These are phyloP conservation scores for Theretra japonica DNA, from an alignment of 2,888 invertebrate species.

Conservation along the genomic window DNA sequence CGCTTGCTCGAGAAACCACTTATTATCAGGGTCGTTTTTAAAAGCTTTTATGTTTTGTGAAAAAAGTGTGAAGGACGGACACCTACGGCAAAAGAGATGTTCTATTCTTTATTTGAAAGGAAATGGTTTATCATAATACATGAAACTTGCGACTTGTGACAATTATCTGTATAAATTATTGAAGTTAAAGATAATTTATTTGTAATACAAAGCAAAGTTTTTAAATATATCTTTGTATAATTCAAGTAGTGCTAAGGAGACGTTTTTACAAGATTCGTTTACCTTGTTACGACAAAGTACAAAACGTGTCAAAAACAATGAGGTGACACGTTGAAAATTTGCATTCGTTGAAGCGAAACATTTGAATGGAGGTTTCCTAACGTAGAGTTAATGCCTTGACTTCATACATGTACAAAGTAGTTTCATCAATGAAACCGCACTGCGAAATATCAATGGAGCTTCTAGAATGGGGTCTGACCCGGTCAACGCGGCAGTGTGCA, in stretches of 20 bases:
- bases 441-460: conserved; percentile 80
- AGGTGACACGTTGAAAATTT: neutral
- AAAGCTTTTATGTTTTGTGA: neutral
- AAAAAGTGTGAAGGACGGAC: conserved; percentile 12
- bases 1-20: neutral
- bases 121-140: no score
- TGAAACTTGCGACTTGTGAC: no score
- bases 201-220: no score
- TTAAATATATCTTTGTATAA: no score
- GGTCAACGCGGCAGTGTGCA: conserved; percentile 71
- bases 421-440: conserved; percentile 76
- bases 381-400: conserved; percentile 27
- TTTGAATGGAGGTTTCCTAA: conserved; percentile 26
- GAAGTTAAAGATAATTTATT: no score
- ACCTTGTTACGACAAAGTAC: neutral
- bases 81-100: neutral
- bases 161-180: no score
- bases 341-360: conserved; percentile 13
- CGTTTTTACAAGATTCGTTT: neutral
- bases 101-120: neutral
- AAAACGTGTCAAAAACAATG: conserved; percentile 13
- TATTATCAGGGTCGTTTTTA: conserved; percentile 5
- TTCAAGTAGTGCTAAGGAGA: no score
- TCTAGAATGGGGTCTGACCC: conserved; percentile 76
- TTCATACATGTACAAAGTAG: conserved; percentile 46